phyloP scores from a whole-genome alignment of 2,888 invertebrate genomes.

The Lithophane semibrunnea region DNA sequence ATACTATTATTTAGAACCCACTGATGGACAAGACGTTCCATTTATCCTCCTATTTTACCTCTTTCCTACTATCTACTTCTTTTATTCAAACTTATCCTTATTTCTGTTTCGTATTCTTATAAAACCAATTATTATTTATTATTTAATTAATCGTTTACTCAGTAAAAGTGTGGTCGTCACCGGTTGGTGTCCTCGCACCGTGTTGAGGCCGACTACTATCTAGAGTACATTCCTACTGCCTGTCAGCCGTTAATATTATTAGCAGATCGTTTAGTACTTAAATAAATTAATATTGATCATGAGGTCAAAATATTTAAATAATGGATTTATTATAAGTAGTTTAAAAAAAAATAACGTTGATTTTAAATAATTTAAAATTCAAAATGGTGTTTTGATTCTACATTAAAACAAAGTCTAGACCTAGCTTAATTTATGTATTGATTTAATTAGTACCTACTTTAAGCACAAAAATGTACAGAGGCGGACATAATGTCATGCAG shows the following conservation, averaged over 20 bases:
- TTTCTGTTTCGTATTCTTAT: not conserved
- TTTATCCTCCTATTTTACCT: not conserved
- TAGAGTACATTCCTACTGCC: slow-evolving; percentile 74
- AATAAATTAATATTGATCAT: slow-evolving; percentile 26
- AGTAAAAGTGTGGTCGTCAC: slow-evolving; percentile 80
- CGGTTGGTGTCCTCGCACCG: slow-evolving; percentile 81
- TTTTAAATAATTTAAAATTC: no score
- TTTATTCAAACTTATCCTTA: not conserved
- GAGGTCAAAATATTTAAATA: not conserved
- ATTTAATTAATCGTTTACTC: slow-evolving; percentile 39
- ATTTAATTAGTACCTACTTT: no score
- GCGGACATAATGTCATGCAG: no score
- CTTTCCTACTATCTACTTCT: no score
- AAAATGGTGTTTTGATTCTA: no score
- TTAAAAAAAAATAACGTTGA: no score
- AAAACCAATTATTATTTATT: not conserved
- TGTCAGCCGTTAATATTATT: slow-evolving; percentile 47
- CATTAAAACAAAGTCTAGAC: no score
- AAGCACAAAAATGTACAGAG: no score
- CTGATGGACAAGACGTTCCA: not conserved
- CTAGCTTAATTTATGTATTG: no score
- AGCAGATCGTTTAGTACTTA: slow-evolving; percentile 41
- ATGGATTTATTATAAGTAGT: not conserved
- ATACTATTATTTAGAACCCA: not conserved
- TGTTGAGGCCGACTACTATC: slow-evolving; percentile 88